Evolutionary conservation across 2,113 vertebrate species (phyloP).

Genomic region (Malurus elegans): DNA sequence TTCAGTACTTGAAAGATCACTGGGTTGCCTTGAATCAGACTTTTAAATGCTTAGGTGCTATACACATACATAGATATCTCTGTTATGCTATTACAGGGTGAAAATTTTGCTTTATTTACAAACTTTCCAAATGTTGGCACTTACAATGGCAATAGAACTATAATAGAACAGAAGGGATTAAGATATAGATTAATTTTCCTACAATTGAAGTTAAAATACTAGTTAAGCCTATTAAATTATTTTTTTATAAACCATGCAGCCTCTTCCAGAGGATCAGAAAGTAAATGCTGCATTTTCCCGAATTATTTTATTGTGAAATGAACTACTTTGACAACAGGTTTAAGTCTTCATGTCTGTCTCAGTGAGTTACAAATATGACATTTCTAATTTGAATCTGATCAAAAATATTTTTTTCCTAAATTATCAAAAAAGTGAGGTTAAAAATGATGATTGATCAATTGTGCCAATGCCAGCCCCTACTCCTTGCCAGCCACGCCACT

Average conservation of each 20-base stretch:
- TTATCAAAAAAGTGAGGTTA: not conserved
- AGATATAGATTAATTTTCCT: not conserved
- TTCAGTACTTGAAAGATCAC: constrained; percentile 53
- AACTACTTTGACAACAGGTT: not conserved
- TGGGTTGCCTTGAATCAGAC: constrained; percentile 31
- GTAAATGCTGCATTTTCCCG: not conserved
- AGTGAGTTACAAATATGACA: not conserved
- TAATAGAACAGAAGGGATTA: not conserved
- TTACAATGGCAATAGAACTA: not conserved
- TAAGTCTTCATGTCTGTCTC: not conserved
- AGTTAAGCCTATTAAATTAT: not conserved
- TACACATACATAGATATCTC: not conserved
- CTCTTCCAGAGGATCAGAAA: not conserved
- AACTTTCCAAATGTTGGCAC: not conserved
- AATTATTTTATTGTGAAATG: not conserved
- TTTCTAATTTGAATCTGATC: not conserved
- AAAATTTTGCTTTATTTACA: not conserved
- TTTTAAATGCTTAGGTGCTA: not conserved
- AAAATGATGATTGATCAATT: not conserved
- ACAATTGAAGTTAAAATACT: constrained; percentile 11
- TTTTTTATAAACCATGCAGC: not conserved
- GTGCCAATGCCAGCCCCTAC: not conserved
- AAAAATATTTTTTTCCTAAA: not conserved
- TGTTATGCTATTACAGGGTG: not conserved
- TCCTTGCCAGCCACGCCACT: not conserved